Evolutionary conservation across 1,140 invertebrate species (phyloP).

Genomic region (Ditylenchus dipsaci): DNA sequence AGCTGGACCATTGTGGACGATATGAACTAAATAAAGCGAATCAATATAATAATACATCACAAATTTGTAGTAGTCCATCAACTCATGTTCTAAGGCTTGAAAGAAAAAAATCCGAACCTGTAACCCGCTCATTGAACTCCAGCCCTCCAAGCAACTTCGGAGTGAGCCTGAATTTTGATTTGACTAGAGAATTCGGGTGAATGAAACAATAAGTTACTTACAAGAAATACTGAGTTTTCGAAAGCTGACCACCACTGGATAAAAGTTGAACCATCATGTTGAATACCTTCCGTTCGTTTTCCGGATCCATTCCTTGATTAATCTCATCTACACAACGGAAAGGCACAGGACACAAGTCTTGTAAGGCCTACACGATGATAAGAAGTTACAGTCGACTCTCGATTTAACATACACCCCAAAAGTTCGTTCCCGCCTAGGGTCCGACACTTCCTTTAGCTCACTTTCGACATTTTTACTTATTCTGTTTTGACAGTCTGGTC

Average conservation of each 20-base stretch:
- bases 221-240: constrained; percentile 55
- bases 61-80: too few species aligned
- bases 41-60: too few species aligned
- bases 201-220: constrained; percentile 20
- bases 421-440: too few species aligned
- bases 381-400: too few species aligned
- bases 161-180: constrained; percentile 40
- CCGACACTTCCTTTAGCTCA: too few species aligned
- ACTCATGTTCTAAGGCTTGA: too few species aligned
- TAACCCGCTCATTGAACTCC: constrained; percentile 35
- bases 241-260: constrained; percentile 30
- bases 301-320: constrained; percentile 56
- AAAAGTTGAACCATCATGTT: constrained; percentile 51
- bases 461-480: too few species aligned
- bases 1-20: constrained; percentile 35
- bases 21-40: constrained; percentile 15
- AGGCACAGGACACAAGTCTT: constrained; percentile 52
- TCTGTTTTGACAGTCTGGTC: too few species aligned
- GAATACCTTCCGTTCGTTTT: constrained; percentile 50
- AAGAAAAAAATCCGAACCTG: neutral
- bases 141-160: constrained; percentile 50
- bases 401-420: too few species aligned
- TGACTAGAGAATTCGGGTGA: neutral
- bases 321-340: constrained; percentile 56
- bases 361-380: too few species aligned